Evolutionary conservation across 2,888 invertebrate genomes (phyloP), one percentile per base, ranked within the genome.

Genomic region (Protodeltote pygarga): DNA sequence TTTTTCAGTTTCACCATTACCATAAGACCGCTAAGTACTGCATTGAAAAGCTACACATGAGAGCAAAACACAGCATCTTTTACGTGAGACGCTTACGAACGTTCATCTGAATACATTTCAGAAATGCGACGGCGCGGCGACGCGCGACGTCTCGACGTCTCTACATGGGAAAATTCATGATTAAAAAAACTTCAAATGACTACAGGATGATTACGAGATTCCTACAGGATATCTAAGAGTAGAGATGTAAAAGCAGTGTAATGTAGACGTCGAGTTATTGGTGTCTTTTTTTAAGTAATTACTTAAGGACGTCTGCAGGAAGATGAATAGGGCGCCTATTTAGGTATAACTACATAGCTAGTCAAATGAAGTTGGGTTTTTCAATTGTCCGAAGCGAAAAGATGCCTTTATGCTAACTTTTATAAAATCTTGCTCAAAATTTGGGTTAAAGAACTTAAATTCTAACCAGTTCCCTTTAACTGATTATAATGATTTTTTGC

Each of bases 141-240:
- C 54, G 49, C 54, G 54, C 47, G 62, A 59, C 65, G 55, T 59
- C 67, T 75, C 71, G 23, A 6, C 21, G 8, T 58, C 65, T 64
- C 71, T 74, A 76, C 67, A 71, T 49, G 46, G 68, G 71, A 72
- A 74, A 72, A 73, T 65, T 60, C 57, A 63, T 78, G 81, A 85
- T 83, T 83, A 83, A 84, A 83, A n/a, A 83, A 62, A 51, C 48
- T 52, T 29, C 29, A 48, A 42, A 40, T 19, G 23, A 15, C 28
- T 32, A n/a, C 20, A 31, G 11, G 23, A 13, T 17, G 13, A n/a
- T 5, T 3, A 27, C 11, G 28, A 9, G 9, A 16, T 20, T 25
- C 34, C 2, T 31, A 20, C 5, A 13, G 10, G 13, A 9, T 19
- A 5, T 17, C 9, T 16, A 24, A 2, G 10, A 3, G 3, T 10